Evolutionary conservation across 1,140 invertebrate species (phyloP), one percentile per base, ranked within the genome.

Genomic region (Hycleus phaleratus): DNA sequence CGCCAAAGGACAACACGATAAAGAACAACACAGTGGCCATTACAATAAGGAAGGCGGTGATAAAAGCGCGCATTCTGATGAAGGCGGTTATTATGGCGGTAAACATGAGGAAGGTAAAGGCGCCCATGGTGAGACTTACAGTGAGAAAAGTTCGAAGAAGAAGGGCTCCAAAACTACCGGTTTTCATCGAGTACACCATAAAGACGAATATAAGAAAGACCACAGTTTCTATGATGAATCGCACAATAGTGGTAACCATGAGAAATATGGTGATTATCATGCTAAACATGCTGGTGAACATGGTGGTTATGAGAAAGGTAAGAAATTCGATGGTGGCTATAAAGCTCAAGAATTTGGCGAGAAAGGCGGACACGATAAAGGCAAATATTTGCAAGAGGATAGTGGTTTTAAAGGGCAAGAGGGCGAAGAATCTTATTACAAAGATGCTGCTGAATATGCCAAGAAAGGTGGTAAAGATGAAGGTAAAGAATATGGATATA

Each of bases 181-280:
- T 12, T 87, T 80, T 72, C 85, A 86, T 72, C 86, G 86, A 61
- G 80, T 85, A 2, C 85, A 82, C 69, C 78, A 81, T 72, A 87
- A 87, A 72, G 84, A 87, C 65, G 85, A 87, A 68, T 87, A 79
- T 74, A 86, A 86, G 68, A 87, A 87, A 67, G 81, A 85, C 61
- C 83, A 85, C 49, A 80, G 82, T 58, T 86, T 86, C 73, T 87
- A 87, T 66, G 85, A 86, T 65, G 82, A 85, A 44, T 79, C 78
- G 5, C 80, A 86, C 67, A 80, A 82, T 8, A 80, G 78, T 44
- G 85, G 84, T 1, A 75, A 83, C 63, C 81, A 80, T 68, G 71
- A 78, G 49, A 82, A 81, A 63, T 75, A 81, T 63, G 77, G 71
- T 4, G 65, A 73, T 38, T 73, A 69, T 60, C 73, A 81, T 51